Evolutionary conservation across 2,888 invertebrate species (phyloP).

Genomic region (Dilophus febrilis): DNA sequence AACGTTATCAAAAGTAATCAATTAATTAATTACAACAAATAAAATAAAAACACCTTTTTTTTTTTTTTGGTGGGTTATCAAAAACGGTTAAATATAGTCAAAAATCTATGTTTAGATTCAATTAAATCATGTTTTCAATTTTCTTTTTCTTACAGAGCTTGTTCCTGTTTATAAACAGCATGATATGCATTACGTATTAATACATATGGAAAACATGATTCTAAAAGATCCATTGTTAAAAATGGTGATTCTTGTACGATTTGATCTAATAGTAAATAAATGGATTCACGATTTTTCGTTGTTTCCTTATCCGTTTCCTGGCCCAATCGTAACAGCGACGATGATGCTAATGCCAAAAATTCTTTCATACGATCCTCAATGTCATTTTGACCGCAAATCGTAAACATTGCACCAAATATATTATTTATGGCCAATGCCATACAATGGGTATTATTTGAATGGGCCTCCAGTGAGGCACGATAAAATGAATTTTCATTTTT

Average conservation of each 20-base stretch:
- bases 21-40: too few relatives aligned
- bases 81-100: too few relatives aligned
- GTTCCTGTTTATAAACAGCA: constrained; percentile 82
- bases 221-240: constrained; percentile 94
- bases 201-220: constrained; percentile 98
- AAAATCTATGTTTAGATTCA: too few relatives aligned
- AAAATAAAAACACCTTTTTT: too few relatives aligned
- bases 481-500: constrained; percentile 79
- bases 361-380: constrained; percentile 97
- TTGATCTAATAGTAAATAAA: constrained; percentile 89
- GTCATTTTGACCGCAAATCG: constrained; percentile 88
- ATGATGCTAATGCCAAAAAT: constrained; percentile 81
- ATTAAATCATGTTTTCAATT: too few relatives aligned
- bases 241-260: constrained; percentile 98
- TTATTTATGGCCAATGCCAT: constrained; percentile 92
- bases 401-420: constrained; percentile 91
- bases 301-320: constrained; percentile 92
- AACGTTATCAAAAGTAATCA: too few relatives aligned
- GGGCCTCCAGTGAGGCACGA: constrained; percentile 73
- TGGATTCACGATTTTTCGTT: constrained; percentile 86
- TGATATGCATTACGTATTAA: constrained; percentile 96
- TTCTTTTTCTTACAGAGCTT: constrained; percentile 22
- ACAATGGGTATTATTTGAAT: constrained; percentile 98
- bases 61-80: too few relatives aligned
- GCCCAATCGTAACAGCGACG: constrained; percentile 82